Conservation (phyloP, 1,140 invertebrate species). For the Whitmania pigra region DNA sequence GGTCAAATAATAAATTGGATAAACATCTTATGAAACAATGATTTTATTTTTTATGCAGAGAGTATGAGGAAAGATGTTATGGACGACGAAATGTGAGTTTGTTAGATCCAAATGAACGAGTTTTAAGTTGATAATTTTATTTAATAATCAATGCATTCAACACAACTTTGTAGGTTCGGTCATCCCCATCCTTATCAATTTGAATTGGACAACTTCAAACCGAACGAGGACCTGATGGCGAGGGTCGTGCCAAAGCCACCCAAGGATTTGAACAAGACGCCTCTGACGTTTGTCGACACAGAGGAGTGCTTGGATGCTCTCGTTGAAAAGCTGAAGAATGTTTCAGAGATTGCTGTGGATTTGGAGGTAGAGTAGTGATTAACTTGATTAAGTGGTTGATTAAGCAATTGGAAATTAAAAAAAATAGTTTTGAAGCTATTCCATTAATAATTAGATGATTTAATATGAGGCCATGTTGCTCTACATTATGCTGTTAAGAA, state of each 20-base stretch:
- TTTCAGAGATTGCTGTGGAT: conserved; percentile 69
- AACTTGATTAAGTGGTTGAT: background rate
- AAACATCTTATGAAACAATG: conserved; percentile 6
- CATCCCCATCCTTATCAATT: conserved; percentile 77
- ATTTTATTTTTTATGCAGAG: conserved; percentile 23
- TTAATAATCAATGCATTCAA: background rate
- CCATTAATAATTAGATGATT: background rate
- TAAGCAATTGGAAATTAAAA: background rate
- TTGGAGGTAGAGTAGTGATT: conserved; percentile 52
- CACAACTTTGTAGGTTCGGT: conserved; percentile 37
- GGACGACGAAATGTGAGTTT: background rate
- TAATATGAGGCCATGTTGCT: background rate
- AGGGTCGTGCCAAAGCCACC: conserved; percentile 29
- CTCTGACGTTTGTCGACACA: conserved; percentile 56
- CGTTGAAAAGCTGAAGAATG: conserved; percentile 52
- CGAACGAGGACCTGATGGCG: conserved; percentile 28
- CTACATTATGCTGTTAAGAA: background rate
- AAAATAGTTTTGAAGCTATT: conserved; percentile 12
- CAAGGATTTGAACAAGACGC: conserved; percentile 49
- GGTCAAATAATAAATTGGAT: background rate
- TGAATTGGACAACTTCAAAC: conserved; percentile 56
- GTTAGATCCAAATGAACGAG: background rate
- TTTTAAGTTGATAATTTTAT: background rate
- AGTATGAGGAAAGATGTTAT: conserved; percentile 20
- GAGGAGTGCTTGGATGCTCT: conserved; percentile 54